Base-by-base conservation (phyloP, 2,888 invertebrate genomes). In the Tinea trinotella region DNA sequence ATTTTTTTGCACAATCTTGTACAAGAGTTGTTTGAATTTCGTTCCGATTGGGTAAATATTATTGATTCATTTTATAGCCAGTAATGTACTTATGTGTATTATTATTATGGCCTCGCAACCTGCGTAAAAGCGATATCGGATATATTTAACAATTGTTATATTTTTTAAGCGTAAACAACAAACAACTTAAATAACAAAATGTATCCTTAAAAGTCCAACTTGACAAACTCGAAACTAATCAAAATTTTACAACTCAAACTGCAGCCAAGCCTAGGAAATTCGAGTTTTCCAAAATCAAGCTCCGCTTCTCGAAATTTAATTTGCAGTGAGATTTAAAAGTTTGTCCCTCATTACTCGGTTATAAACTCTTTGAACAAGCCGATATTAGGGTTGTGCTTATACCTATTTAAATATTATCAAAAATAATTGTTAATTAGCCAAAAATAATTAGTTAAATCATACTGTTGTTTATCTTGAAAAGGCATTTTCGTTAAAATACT, bases 1-100 rank as follows among this genome's bases (percentile, higher is more conserved):
- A 61, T 61, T 57, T 19, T 40, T 15, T 36, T 9, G 46, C 40
- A 10, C 17, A 46, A 19, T 46, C 46, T 17, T 19, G 9, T 10
- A 19, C 46, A 17, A 46, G 10, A 15, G 7, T 46, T 46, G 46
- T 46, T 46, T 46, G 13, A 13, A 15, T 12, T 40, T 40, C 40
- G 40, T 12, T 40, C 13, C 7, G 3, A 15, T 40, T 40, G 12
- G 13, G 40, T 15, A n/a, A 30, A 30, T 30, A 30, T 30, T 30
- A 10, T 30, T 7, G n/a, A 7, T 30, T 30, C 30, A 2, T 7
- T 30, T 30, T 30, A 10, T 4, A 22, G 22, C 7, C 22, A 5
- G 22, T 22, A 22, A 22, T 7, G 22, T 7, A 5, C 22, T 22
- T 7, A 7, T 22, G 3, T 22, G 7, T 7, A 7, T n/a, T n/a